These are phyloP conservation scores for Ophion ventricosus DNA, from an alignment of 2,888 invertebrate species.

Conservation along the genomic window DNA sequence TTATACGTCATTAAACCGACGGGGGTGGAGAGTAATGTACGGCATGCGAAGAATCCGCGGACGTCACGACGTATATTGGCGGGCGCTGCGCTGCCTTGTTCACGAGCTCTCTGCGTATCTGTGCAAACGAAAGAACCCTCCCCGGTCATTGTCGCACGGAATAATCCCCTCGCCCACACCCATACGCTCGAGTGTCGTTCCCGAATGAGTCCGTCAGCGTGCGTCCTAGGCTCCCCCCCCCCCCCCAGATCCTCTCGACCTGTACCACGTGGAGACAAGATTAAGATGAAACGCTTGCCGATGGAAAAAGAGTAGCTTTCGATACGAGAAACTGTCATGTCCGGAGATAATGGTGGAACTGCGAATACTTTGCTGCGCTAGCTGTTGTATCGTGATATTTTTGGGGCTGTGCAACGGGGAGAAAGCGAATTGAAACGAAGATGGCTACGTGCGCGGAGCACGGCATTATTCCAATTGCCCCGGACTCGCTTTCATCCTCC, in stretches of 20 bases:
- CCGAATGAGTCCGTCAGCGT: conserved; percentile 25
- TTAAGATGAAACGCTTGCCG: no score
- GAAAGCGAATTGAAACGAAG: conserved; percentile 56
- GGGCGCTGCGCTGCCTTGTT: conserved; percentile 56
- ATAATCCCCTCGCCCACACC: conserved; percentile 76
- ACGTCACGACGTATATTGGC: conserved; percentile 81
- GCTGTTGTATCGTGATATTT: neutral
- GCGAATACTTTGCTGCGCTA: neutral
- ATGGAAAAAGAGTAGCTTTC: no score
- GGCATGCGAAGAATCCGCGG: conserved; percentile 80
- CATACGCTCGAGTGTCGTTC: conserved; percentile 55
- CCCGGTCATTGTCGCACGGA: conserved; percentile 81
- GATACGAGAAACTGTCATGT: no score
- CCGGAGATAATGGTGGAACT: no score
- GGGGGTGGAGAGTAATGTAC: conserved; percentile 25
- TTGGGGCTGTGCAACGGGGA: conserved; percentile 6
- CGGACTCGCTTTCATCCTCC: conserved; percentile 84
- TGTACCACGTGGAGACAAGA: conserved; percentile 71
- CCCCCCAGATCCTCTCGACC: conserved; percentile 38
- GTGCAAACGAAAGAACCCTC: conserved; percentile 69
- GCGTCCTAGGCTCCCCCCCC: conserved; percentile 33
- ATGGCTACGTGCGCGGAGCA: conserved; percentile 73
- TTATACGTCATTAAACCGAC: conserved; percentile 83
- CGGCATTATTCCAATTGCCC: conserved; percentile 83
- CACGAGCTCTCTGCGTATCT: conserved; percentile 2